Percentiles rank a stretch among this genome's conserved stretches.
Conservation (phyloP, 2,888 invertebrate genomes). For the Hirtodrosophila confusa region DNA sequence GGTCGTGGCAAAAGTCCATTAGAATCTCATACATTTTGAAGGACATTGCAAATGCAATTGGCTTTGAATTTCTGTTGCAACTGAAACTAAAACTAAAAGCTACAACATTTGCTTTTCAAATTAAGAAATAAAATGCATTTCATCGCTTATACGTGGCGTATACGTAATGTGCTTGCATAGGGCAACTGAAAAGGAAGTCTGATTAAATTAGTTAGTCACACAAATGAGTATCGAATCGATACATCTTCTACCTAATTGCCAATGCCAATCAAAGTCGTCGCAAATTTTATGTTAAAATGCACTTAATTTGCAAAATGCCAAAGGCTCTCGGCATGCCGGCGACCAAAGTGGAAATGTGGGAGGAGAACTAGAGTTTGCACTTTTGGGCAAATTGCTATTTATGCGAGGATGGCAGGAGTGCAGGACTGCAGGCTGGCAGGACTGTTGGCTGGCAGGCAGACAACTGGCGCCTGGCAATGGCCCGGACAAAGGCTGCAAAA, state of each 20-base stretch:
- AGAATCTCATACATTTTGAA: conserved; percentile 25
- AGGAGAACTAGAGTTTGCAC: conserved; percentile 1
- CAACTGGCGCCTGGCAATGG: conserved; percentile 1
- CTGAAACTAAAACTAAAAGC: conserved; percentile 28
- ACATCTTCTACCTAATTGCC: conserved; percentile 37
- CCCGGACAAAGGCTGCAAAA: conserved; percentile 42
- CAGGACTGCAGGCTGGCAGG: conserved; percentile 8
- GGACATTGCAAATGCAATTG: conserved; percentile 26
- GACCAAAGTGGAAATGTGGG: background rate
- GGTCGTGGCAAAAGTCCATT: conserved; percentile 7
- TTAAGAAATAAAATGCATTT: conserved; percentile 45
- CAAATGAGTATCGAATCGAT: conserved; percentile 18
- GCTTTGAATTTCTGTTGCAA: conserved; percentile 22
- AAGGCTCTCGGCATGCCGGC: conserved; percentile 2
- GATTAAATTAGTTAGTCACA: conserved; percentile 32
- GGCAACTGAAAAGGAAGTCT: conserved; percentile 19
- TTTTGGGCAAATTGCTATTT: conserved; percentile 62
- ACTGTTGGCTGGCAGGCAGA: background rate
- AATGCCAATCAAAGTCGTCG: conserved; percentile 52
- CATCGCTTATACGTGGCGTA: conserved; percentile 27
- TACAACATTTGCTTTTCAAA: conserved; percentile 13
- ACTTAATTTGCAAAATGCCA: conserved; percentile 42
- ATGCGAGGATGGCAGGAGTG: conserved; percentile 25
- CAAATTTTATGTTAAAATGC: conserved; percentile 50
- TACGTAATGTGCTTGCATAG: conserved; percentile 20